A percentile compares a stretch with the other conserved stretches of the same genome.
Evolutionary conservation across 1,140 invertebrate genomes (phyloP).

Genomic region (Pseudomyrmex flavicornis): DNA sequence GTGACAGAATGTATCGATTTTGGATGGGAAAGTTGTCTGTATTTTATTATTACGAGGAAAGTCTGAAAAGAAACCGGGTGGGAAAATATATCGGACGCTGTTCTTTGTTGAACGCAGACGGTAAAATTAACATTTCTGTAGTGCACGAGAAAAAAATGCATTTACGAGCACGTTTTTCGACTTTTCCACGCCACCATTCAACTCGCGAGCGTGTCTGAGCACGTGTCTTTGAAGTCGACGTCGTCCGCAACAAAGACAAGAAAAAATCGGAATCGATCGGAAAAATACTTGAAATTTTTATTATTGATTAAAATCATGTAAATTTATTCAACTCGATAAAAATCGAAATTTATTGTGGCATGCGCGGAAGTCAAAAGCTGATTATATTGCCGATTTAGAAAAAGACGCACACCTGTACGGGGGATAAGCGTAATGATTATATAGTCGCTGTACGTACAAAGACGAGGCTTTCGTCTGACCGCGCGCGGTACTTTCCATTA

Average conservation of each 20-base stretch:
- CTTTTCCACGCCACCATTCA: not conserved
- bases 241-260: not conserved
- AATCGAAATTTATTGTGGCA: no score
- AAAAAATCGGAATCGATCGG: no score
- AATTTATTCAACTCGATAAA: not conserved
- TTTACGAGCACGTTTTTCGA: conserved; percentile 43
- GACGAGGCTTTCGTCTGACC: conserved; percentile 13
- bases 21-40: no score
- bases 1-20: no score
- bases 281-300: not conserved
- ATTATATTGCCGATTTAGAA: conserved; percentile 5
- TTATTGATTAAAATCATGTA: not conserved
- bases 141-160: conserved; percentile 32
- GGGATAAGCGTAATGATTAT: conserved; percentile 49
- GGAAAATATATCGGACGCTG: not conserved
- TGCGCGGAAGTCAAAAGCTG: no score
- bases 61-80: not conserved
- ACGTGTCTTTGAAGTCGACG: conserved; percentile 38
- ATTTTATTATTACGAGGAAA: not conserved
- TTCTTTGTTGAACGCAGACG: not conserved
- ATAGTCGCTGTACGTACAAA: conserved; percentile 21
- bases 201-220: conserved; percentile 20
- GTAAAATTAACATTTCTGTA: conserved; percentile 62
- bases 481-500: conserved; percentile 12
- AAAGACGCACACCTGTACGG: not conserved